A percentile compares a stretch with the other conserved stretches of the same genome.
phyloP scores from a whole-genome alignment of 2,113 vertebrate species.

The Pterophyllum scalare region DNA sequence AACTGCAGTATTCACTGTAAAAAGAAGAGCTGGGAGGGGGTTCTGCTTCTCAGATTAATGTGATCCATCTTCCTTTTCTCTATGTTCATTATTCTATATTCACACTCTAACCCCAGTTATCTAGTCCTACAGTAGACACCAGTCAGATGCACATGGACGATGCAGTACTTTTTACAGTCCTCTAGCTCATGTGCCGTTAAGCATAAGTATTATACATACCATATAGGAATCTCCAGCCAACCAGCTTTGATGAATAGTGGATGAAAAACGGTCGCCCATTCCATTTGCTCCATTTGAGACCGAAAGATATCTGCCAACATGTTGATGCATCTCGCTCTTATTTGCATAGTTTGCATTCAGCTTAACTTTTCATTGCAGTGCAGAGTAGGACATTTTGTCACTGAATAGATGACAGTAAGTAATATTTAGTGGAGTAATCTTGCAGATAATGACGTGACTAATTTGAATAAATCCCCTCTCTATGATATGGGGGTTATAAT shows the following conservation, averaged over 20 bases:
- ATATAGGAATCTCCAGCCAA: background rate
- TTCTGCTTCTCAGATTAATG: conserved; percentile 74
- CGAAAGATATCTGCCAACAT: background rate
- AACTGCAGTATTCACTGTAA: conserved; percentile 64
- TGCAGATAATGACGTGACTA: conserved; percentile 64
- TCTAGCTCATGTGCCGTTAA: background rate
- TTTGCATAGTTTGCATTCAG: conserved; percentile 19
- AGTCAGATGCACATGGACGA: conserved; percentile 57
- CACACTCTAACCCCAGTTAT: conserved; percentile 64
- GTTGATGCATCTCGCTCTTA: conserved; percentile 15
- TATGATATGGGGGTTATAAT: conserved; percentile 50
- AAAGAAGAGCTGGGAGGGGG: conserved; percentile 30
- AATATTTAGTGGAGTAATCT: conserved; percentile 67
- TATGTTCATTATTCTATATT: conserved; percentile 76
- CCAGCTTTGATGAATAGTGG: background rate
- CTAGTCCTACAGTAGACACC: conserved; percentile 23
- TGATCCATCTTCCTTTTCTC: conserved; percentile 80
- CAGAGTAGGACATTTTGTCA: conserved; percentile 42
- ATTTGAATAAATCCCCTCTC: conserved; percentile 70
- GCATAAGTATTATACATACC: background rate
- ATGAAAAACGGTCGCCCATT: background rate
- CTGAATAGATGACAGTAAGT: conserved; percentile 50
- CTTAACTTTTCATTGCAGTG: background rate
- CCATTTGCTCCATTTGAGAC: background rate
- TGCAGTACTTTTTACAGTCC: conserved; percentile 4